A percentile compares a stretch with the other conserved stretches of the same genome.
Evolutionary conservation across 2,797 vertebrate genomes (phyloP).

Genomic region (Sparidentex hasta): DNA sequence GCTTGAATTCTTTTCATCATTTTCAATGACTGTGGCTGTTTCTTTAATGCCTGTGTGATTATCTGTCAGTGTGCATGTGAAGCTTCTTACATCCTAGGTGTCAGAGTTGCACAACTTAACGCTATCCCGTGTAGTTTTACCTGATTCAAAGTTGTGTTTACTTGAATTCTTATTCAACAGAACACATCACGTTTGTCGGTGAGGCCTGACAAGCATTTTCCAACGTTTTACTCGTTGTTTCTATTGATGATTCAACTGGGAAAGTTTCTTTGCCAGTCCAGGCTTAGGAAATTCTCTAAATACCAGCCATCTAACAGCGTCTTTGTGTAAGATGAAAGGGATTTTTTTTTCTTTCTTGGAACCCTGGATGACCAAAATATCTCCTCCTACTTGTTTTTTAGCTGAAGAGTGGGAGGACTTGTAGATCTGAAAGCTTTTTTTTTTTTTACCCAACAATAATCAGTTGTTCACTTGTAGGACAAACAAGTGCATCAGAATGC

Average conservation of each 20-base stretch:
- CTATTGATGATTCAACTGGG: conserved; percentile 20
- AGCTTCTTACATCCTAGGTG: too few relatives aligned
- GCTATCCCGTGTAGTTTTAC: too few relatives aligned
- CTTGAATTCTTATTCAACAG: too few relatives aligned
- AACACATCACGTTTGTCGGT: too few relatives aligned
- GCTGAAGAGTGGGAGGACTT: background rate
- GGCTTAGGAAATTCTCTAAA: conserved; percentile 15
- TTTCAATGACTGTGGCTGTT: too few relatives aligned
- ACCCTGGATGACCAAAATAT: conserved; percentile 14
- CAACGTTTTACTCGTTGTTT: conserved; percentile 2
- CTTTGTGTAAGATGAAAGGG: conserved; percentile 17
- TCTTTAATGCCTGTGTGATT: too few relatives aligned
- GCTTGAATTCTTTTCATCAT: too few relatives aligned
- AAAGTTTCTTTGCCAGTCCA: background rate
- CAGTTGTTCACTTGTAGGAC: conserved; percentile 17
- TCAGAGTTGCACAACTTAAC: too few relatives aligned
- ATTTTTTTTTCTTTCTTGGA: conserved; percentile 1
- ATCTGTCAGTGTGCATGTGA: too few relatives aligned
- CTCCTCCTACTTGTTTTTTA: conserved; percentile 23
- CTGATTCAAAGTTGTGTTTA: too few relatives aligned
- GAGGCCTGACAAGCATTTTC: background rate
- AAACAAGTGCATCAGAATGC: conserved; percentile 16
- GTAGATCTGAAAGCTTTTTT: background rate
- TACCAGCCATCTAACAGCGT: conserved; percentile 28
- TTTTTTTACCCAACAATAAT: conserved; percentile 22